These are phyloP conservation scores for Mellivora capensis DNA, from an alignment of 2,113 vertebrate species.

Conservation along the genomic window DNA sequence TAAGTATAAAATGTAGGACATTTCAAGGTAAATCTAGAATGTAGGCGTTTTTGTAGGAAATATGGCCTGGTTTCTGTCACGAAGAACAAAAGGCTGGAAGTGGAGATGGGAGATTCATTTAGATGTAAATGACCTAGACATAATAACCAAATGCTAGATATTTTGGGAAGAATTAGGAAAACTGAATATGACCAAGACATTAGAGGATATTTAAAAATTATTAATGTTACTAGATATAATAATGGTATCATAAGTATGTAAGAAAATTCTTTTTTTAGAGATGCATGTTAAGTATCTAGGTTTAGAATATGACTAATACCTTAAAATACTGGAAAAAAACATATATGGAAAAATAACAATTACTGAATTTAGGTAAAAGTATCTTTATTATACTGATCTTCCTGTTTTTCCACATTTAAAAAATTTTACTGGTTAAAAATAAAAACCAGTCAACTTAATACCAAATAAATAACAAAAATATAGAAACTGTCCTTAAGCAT, in stretches of 20 bases:
- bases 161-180: background rate
- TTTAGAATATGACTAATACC: background rate
- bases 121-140: background rate
- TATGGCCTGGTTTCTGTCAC: background rate
- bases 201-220: background rate
- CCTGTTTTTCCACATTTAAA: background rate
- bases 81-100: background rate
- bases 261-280: background rate
- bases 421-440: background rate
- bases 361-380: background rate
- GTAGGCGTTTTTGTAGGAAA: background rate
- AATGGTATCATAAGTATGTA: background rate
- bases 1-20: background rate
- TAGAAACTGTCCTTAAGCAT: background rate
- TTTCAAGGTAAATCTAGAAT: background rate
- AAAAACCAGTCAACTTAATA: background rate
- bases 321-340: background rate
- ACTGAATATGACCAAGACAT: background rate
- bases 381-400: background rate
- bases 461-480: background rate
- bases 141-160: background rate
- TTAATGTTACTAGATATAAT: background rate
- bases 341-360: background rate
- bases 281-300: background rate
- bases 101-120: background rate